Evolutionary conservation across 2,113 vertebrate genomes (phyloP).

Genomic region (Trachemys scripta): DNA sequence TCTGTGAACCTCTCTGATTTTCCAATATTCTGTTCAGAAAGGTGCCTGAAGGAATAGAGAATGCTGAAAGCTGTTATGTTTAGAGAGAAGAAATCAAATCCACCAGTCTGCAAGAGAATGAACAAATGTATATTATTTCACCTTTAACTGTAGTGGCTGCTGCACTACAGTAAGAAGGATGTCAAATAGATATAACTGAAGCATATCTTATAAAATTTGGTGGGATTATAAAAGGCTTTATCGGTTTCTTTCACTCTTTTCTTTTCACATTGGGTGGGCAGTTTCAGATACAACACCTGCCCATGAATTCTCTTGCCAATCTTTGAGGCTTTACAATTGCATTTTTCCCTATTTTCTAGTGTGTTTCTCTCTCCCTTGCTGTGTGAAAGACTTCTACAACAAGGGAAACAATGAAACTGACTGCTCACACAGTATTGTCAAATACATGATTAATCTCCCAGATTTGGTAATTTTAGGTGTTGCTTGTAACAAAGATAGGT

Average conservation of each 20-base stretch:
- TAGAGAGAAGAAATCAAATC: not conserved
- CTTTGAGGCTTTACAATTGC: not conserved
- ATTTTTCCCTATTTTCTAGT: conserved; percentile 27
- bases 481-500: not conserved
- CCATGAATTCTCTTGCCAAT: not conserved
- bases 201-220: not conserved
- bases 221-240: not conserved
- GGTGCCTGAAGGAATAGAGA: not conserved
- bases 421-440: not conserved
- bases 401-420: not conserved
- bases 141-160: not conserved
- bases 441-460: not conserved
- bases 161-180: not conserved
- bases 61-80: not conserved
- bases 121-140: not conserved
- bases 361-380: conserved; percentile 26
- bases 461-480: conserved; percentile 3
- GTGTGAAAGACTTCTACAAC: conserved; percentile 22
- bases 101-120: not conserved
- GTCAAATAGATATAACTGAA: not conserved
- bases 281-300: not conserved
- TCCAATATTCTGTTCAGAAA: not conserved
- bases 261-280: not conserved
- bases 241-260: not conserved
- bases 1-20: not conserved